Conservation (phyloP, 2,113 vertebrate genomes). For the Nothobranchius furzeri region DNA sequence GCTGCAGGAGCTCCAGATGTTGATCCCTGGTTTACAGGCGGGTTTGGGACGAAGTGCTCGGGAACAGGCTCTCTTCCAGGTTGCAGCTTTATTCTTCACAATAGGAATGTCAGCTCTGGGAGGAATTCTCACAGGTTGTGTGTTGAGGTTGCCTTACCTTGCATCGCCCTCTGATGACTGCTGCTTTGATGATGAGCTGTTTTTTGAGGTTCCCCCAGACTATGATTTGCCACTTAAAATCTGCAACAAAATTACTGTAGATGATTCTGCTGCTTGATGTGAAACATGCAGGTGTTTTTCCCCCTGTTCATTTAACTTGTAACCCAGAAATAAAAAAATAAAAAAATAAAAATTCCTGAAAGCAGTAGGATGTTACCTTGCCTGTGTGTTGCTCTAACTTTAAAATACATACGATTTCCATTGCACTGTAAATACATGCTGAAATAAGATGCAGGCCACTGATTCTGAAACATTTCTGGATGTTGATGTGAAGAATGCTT, state of each 20-base stretch:
- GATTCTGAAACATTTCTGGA: too few species aligned
- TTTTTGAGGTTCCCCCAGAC: slow-evolving; percentile 78
- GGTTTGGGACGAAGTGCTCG: slow-evolving; percentile 63
- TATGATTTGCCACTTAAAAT: slow-evolving; percentile 50
- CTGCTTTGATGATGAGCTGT: slow-evolving; percentile 82
- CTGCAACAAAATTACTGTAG: slow-evolving; percentile 18
- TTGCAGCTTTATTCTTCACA: slow-evolving; percentile 72
- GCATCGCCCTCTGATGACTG: slow-evolving; percentile 64
- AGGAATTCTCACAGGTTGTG: slow-evolving; percentile 73
- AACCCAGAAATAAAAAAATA: neutral
- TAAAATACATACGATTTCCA: neutral
- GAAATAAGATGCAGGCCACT: neutral
- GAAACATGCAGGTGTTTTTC: neutral
- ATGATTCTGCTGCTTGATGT: slow-evolving; percentile 47
- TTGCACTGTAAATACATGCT: neutral
- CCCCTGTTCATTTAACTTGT: neutral
- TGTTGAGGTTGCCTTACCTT: slow-evolving; percentile 77
- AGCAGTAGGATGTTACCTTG: neutral
- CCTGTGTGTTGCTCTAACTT: neutral
- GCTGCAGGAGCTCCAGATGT: slow-evolving; percentile 49
- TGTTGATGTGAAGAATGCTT: too few species aligned
- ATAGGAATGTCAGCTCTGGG: slow-evolving; percentile 64
- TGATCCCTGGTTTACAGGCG: slow-evolving; percentile 68
- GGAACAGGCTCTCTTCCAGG: slow-evolving; percentile 81
- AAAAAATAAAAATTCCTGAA: neutral